phyloP scores from a whole-genome alignment of 1,140 invertebrate species.

The Ladona fulva region DNA sequence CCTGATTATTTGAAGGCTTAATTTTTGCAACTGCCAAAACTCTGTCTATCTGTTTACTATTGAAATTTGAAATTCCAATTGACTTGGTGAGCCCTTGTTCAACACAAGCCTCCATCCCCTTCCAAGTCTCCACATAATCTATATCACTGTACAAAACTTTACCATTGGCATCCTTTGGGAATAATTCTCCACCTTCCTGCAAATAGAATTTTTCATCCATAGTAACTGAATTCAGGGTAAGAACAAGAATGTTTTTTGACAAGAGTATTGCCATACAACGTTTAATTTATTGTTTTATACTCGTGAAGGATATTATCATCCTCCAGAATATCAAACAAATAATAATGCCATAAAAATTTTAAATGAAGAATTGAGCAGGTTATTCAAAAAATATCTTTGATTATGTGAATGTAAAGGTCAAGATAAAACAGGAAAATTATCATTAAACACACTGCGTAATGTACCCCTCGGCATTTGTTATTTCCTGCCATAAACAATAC shows the following conservation, averaged over 20 bases:
- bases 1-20: conserved; percentile 70
- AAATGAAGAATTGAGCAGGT: no score
- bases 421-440: no score
- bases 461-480: no score
- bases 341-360: no score
- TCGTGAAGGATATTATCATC: no score
- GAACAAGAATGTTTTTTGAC: neutral
- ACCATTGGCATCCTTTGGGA: conserved; percentile 52
- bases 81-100: conserved; percentile 58
- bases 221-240: no score
- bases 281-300: no score
- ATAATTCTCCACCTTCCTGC: conserved; percentile 46
- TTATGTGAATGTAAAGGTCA: no score
- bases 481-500: no score
- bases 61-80: conserved; percentile 90
- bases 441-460: no score
- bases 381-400: no score
- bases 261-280: neutral
- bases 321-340: no score
- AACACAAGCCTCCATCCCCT: conserved; percentile 70
- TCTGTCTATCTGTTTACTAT: conserved; percentile 65
- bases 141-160: conserved; percentile 49
- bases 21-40: conserved; percentile 57
- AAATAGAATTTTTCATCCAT: conserved; percentile 11
- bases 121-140: conserved; percentile 89